Percentiles rank a stretch among this genome's conserved stretches.
Evolutionary conservation across 92 coral and sea anemone genomes (phyloP).

Genomic region (Siderastrea radians): DNA sequence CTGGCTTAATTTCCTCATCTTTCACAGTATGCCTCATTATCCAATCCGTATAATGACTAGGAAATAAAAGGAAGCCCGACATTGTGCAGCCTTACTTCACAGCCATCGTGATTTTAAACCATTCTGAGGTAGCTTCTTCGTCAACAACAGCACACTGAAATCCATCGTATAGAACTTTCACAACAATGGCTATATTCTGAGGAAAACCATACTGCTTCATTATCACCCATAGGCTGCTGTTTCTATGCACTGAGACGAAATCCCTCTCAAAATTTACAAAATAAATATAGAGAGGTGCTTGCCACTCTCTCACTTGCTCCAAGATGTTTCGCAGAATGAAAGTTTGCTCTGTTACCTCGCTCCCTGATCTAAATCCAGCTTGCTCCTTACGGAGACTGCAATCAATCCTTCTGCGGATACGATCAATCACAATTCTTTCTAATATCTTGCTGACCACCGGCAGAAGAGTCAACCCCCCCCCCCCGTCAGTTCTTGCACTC

Average conservation of each 20-base stretch:
- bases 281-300: neutral
- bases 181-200: neutral
- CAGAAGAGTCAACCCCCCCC: neutral
- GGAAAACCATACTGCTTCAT: neutral
- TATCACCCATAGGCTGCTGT: neutral
- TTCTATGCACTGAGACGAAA: neutral
- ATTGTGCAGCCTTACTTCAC: neutral
- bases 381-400: neutral
- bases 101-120: neutral
- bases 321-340: constrained; percentile 1
- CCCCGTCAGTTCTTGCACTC: constrained; percentile 50
- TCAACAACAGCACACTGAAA: neutral
- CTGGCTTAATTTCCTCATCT: too few relatives aligned
- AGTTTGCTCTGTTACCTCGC: neutral
- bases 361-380: neutral
- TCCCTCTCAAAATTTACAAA: neutral
- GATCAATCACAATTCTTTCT: constrained; percentile 22
- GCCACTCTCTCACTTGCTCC: constrained; percentile 1
- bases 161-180: neutral
- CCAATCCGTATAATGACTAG: neutral
- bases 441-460: neutral
- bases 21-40: neutral
- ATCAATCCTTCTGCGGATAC: neutral
- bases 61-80: neutral
- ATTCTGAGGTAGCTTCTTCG: neutral